Percentiles rank a stretch among this genome's conserved stretches.
These are phyloP conservation scores for Pocota personata DNA, from an alignment of 2,888 invertebrate species.

Conservation along the genomic window DNA sequence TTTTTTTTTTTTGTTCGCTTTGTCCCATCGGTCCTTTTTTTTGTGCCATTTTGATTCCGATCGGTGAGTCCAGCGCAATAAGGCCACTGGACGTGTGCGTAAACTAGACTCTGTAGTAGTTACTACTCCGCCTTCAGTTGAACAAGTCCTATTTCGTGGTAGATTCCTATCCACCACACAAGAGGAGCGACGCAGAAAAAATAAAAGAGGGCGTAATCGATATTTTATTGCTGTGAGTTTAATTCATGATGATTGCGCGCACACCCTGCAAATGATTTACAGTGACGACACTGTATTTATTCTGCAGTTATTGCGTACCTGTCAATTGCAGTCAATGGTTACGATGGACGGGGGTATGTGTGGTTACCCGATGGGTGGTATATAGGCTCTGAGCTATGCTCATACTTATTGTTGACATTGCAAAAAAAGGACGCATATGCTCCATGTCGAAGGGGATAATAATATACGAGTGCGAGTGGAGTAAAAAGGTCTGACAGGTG, in stretches of 20 bases:
- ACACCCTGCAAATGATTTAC: constrained; percentile 70
- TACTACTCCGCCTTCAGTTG: background rate
- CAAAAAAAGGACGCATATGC: background rate
- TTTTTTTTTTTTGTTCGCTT: background rate
- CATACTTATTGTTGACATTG: constrained; percentile 38
- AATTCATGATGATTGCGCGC: constrained; percentile 72
- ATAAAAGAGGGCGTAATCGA: constrained; percentile 67
- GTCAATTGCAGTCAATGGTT: constrained; percentile 60
- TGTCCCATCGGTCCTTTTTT: background rate
- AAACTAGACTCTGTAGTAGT: background rate
- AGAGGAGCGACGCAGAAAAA: background rate
- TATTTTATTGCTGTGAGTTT: constrained; percentile 72
- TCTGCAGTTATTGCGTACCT: constrained; percentile 72
- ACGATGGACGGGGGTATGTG: background rate
- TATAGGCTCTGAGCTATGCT: background rate
- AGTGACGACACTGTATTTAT: constrained; percentile 71
- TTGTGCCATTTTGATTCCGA: constrained; percentile 1
- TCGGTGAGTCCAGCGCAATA: background rate
- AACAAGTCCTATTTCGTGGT: background rate
- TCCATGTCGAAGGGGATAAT: constrained; percentile 23
- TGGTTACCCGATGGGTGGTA: constrained; percentile 60
- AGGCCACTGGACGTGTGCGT: constrained; percentile 33
- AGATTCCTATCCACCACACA: background rate
- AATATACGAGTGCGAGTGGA: background rate
- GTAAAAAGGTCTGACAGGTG: constrained; percentile 62